Evolutionary conservation across 1,140 invertebrate genomes (phyloP), one percentile per base, ranked within the genome.

Genomic region (Drusus annulatus): DNA sequence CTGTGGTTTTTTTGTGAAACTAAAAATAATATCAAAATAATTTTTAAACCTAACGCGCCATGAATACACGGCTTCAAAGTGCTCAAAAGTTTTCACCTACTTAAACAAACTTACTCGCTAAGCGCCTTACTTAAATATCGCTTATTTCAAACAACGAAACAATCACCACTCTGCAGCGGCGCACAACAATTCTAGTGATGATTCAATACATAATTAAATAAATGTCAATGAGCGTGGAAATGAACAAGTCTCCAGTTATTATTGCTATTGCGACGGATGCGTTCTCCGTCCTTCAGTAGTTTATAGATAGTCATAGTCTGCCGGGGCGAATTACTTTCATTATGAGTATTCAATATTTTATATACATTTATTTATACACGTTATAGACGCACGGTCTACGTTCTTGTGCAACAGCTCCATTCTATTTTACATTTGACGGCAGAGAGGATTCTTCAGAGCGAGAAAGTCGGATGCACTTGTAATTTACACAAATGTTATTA

Each of bases 51-150:
- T 78, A 78, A 28, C 10, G 54, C 54, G 51, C 45, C 54, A 31
- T 36, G 16, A 78, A 62, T 68, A 79, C 78, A 74, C 74, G 31
- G 36, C 65, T 69, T 69, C 54, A 69, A 36, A 79, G 78, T 79
- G 78, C 78, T 79, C 65, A 58, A 71, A 78, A 78, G 58, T 65
- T 79, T 79, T 52, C 68, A 78, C 51, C 77, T 79, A 79, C 65
- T 73, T 79, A 79, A 79, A 65, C 50, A 74, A 79, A 36, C 68
- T 79, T 75, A 75, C 13, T 7, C 31, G 31, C 78, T 79, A 79
- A 79, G 69, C 78, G 69, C 23, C 31, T 79, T 73, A 74, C n/a
- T 79, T 60, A 74, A 79, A 51, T 63, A 74, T 75, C 54, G 28
- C 36, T 69, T 78, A 78, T 15, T 71, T 28, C 52, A 58, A 58